Base-by-base conservation (phyloP, 2,113 vertebrate species). In the Strigops habroptila region DNA sequence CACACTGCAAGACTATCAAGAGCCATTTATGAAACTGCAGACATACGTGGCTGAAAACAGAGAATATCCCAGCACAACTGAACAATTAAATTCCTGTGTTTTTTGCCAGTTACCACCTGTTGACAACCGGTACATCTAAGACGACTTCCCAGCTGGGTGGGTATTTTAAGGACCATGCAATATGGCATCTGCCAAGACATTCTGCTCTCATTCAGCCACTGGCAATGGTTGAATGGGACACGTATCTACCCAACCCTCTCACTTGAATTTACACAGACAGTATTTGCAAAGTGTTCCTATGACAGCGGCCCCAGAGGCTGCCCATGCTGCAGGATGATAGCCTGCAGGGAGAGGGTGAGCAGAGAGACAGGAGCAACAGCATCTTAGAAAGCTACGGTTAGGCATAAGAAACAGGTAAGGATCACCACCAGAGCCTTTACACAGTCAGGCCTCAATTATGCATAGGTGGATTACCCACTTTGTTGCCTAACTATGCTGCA, bases 221-320 rank as follows among this genome's bases (percentile, higher is more conserved):
- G n/a, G 51, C 39, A 86, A 15, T 0, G 1, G 0, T 1, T 15
- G 46, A 51, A 60, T 10, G 33, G 55, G 68, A 70, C 19, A 41
- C 1, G 1, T 10, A 73, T 6, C 25, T n/a, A 53, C 31, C 51
- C 39, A 24, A 2, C 30, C 35, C 39, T 49, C 70, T 48, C 35
- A 62, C 3, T 1, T n/a, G 68, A 85, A 70, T 35, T 52, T 39
- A 16, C 39, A 68, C 10, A 49, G 49, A 57, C 22, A 19, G 2
- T 5, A 21, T 23, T 28, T 78, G 71, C 73, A 31, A 69, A 41
- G 33, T 3, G 43, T 10, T 78, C 68, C 73, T 37, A 3, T 0
- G n/a, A 43, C 41, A 78, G 87, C 84, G 84, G 37, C 73, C 91
- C 43, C 59, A 57, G 41, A 69, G 67, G 71, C 53, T 51, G 53